These are phyloP conservation scores for Lapara coniferarum DNA, from an alignment of 2,888 invertebrate genomes.

Conservation along the genomic window DNA sequence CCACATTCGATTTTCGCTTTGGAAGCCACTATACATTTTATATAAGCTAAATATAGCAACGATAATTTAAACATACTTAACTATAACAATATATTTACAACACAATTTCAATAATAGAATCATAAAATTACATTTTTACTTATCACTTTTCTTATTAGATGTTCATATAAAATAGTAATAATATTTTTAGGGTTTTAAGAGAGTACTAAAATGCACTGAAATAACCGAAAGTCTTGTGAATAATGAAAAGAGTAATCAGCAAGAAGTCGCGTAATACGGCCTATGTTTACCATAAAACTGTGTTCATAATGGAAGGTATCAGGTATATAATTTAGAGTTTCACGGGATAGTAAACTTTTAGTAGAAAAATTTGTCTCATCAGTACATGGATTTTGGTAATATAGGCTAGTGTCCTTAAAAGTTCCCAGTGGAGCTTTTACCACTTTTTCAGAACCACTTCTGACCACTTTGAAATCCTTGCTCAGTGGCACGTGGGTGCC, in stretches of 20 bases:
- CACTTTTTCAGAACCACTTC: too few species aligned
- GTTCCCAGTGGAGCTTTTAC: too few species aligned
- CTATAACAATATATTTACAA: neutral
- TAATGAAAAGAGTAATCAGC: neutral
- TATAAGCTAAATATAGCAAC: neutral
- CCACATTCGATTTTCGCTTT: slow-evolving; percentile 65
- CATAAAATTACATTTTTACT: too few species aligned
- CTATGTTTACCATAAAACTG: slow-evolving; percentile 12
- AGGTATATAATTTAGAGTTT: neutral
- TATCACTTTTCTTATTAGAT: too few species aligned
- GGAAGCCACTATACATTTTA: neutral
- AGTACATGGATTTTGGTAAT: too few species aligned
- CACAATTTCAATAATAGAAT: neutral
- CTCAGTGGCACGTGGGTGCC: too few species aligned
- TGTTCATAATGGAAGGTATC: neutral
- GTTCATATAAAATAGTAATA: too few species aligned
- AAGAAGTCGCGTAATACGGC: neutral
- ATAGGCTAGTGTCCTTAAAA: too few species aligned
- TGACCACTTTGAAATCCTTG: too few species aligned
- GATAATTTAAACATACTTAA: slow-evolving; percentile 11
- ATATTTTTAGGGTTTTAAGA: neutral
- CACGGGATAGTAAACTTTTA: too few species aligned
- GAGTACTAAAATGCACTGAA: neutral
- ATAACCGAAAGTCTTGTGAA: neutral
- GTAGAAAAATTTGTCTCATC: too few species aligned